Conservation (phyloP, 2,113 vertebrate genomes). For the Onychorhynchus coronatus region DNA sequence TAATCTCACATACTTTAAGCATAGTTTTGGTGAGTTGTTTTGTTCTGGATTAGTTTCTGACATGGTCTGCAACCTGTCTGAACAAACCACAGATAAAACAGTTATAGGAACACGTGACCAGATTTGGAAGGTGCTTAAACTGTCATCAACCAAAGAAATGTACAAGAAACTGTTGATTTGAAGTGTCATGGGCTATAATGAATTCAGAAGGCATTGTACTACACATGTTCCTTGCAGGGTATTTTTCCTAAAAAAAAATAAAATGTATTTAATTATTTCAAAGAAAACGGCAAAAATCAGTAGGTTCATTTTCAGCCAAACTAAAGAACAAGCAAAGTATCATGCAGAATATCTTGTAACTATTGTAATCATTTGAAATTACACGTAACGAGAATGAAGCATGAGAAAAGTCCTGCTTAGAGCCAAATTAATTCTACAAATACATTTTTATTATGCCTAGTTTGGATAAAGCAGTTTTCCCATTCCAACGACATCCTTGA, state of each 20-base stretch:
- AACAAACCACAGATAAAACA: neutral
- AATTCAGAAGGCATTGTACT: neutral
- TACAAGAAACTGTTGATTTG: neutral
- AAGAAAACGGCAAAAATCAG: neutral
- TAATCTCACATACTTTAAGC: neutral
- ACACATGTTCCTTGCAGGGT: neutral
- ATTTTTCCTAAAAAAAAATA: neutral
- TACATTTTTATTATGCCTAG: neutral
- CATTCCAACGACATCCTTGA: neutral
- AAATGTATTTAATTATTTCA: neutral
- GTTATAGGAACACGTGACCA: fast-evolving
- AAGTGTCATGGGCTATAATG: neutral
- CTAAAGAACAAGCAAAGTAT: neutral
- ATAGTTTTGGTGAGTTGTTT: neutral
- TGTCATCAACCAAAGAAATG: neutral
- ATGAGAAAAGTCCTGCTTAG: neutral
- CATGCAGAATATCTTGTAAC: neutral
- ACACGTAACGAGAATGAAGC: neutral
- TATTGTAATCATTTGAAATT: neutral
- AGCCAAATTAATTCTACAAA: neutral
- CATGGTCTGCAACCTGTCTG: neutral
- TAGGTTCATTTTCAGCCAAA: neutral
- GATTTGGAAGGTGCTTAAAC: neutral
- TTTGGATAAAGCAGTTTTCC: neutral
- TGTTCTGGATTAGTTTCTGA: neutral